Conservation (phyloP, 2,888 invertebrate species). For the Hemicrepidius hirtus region DNA sequence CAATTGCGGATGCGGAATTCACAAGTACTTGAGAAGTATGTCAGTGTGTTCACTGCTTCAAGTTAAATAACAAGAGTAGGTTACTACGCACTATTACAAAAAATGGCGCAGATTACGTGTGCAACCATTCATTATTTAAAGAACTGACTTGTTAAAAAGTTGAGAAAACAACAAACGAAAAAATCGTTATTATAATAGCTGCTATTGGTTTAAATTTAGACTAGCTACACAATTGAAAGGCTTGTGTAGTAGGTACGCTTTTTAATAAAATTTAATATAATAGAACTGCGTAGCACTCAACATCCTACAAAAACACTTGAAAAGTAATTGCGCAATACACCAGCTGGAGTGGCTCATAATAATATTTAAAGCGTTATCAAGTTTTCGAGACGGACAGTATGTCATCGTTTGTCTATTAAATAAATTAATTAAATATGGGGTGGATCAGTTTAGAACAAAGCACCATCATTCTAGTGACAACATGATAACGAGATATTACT, state of each 20-base stretch:
- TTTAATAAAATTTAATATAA: slow-evolving; percentile 15
- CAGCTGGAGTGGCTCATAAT: background rate
- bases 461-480: background rate
- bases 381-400: slow-evolving; percentile 3
- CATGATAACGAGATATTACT: slow-evolving; percentile 6
- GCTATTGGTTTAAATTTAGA: too few relatives aligned
- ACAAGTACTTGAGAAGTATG: slow-evolving; percentile 24
- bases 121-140: slow-evolving; percentile 8
- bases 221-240: too few relatives aligned
- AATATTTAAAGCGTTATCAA: slow-evolving; percentile 16
- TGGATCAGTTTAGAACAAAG: background rate
- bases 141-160: too few relatives aligned
- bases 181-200: too few relatives aligned
- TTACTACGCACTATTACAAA: slow-evolving; percentile 25
- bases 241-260: too few relatives aligned
- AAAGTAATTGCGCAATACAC: slow-evolving; percentile 16
- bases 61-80: slow-evolving; percentile 34
- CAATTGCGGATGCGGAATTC: slow-evolving; percentile 32
- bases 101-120: slow-evolving; percentile 1
- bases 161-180: too few relatives aligned
- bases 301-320: background rate
- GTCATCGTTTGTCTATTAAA: slow-evolving; percentile 5
- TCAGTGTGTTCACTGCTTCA: slow-evolving; percentile 32
- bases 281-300: background rate
- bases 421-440: background rate